Percentiles rank a stretch among this genome's conserved stretches.
These are phyloP conservation scores for Dorcus parallelipipedus DNA, from an alignment of 2,888 invertebrate species.

Conservation along the genomic window DNA sequence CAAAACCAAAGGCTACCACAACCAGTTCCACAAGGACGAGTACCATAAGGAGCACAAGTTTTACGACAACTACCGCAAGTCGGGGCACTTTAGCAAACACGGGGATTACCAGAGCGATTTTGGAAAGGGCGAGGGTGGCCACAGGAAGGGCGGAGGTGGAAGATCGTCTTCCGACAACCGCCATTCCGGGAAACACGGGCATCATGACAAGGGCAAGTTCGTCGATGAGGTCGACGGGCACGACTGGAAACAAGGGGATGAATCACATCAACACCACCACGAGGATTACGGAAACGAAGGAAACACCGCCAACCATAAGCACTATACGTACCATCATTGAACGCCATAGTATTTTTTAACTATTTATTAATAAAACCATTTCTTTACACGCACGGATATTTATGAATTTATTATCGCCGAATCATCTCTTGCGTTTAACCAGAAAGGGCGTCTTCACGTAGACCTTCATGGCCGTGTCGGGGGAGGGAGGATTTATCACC, in stretches of 20 bases:
- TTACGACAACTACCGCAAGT: slow-evolving; percentile 71
- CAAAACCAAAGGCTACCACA: slow-evolving; percentile 74
- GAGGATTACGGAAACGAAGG: no score
- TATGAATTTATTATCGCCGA: no score
- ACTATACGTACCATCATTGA: no score
- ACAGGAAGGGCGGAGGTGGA: slow-evolving; percentile 61
- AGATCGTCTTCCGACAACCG: neutral
- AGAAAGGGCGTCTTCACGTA: slow-evolving; percentile 43
- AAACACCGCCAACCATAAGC: no score
- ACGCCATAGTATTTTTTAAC: no score
- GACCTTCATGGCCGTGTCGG: slow-evolving; percentile 50
- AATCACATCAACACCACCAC: neutral
- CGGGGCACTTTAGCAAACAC: slow-evolving; percentile 66
- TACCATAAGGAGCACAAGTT: slow-evolving; percentile 76
- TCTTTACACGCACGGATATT: no score
- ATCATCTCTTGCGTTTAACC: no score
- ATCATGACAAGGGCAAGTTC: neutral
- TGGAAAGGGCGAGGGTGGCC: slow-evolving; percentile 59
- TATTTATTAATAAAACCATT: no score
- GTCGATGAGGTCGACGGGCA: neutral
- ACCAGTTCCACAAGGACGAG: slow-evolving; percentile 76
- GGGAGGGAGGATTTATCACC: slow-evolving; percentile 53
- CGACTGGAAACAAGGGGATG: neutral
- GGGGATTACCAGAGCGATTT: slow-evolving; percentile 66
- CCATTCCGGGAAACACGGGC: neutral